These are phyloP conservation scores for Aricia agestis DNA, from an alignment of 1,140 invertebrate species.

Conservation along the genomic window DNA sequence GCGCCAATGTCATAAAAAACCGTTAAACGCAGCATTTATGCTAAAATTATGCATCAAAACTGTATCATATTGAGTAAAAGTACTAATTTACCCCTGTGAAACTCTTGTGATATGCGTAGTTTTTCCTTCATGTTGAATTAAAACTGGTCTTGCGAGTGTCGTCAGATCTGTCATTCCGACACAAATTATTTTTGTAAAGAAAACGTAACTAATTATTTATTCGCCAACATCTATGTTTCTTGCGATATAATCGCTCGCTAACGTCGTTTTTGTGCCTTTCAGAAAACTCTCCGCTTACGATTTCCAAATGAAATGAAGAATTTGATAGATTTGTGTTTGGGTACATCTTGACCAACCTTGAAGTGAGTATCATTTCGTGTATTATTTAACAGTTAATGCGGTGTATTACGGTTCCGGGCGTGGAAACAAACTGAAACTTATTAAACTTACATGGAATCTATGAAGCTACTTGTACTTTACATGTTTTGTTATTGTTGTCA, in stretches of 20 bases:
- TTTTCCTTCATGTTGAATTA: conserved; percentile 50
- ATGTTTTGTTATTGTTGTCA: conserved; percentile 3
- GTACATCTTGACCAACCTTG: conserved; percentile 73
- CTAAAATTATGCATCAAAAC: conserved; percentile 28
- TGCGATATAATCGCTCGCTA: background rate
- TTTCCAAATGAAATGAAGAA: conserved; percentile 60
- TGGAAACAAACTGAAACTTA: background rate
- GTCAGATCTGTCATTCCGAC: conserved; percentile 70
- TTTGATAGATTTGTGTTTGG: conserved; percentile 50
- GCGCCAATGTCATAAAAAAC: conserved; percentile 69
- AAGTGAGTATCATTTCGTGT: conserved; percentile 54
- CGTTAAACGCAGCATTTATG: conserved; percentile 54
- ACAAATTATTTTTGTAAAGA: conserved; percentile 44
- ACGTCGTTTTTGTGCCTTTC: conserved; percentile 36
- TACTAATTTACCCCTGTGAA: conserved; percentile 27
- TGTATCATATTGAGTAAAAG: conserved; percentile 28
- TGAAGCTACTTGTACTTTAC: background rate
- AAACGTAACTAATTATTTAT: conserved; percentile 31
- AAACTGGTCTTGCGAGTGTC: conserved; percentile 69
- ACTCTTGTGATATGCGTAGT: conserved; percentile 29
- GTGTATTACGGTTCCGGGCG: background rate
- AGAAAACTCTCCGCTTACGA: conserved; percentile 43
- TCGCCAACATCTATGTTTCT: background rate
- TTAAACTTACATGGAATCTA: background rate
- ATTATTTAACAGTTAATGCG: conserved; percentile 1